phyloP scores from a whole-genome alignment of 2,888 invertebrate species.

The Priocnemis perturbator region DNA sequence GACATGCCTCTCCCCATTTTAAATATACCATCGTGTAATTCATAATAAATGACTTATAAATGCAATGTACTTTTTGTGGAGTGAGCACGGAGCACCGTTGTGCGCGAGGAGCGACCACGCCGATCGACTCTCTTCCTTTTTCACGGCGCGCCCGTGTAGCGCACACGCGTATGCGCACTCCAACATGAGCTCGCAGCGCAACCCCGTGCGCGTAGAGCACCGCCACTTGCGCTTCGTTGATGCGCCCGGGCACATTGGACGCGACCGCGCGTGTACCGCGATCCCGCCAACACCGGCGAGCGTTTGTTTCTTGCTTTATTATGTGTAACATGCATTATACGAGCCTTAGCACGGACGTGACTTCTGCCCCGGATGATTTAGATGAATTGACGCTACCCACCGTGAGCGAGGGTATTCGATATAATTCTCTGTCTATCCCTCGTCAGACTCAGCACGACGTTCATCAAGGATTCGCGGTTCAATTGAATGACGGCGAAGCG shows the following conservation, averaged over 20 bases:
- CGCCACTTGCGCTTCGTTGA: conserved; percentile 34
- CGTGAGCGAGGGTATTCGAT: conserved; percentile 20
- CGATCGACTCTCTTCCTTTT: conserved; percentile 22
- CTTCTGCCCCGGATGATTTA: conserved; percentile 59
- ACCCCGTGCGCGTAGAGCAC: conserved; percentile 6
- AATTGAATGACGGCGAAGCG: conserved; percentile 8
- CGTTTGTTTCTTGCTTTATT: conserved; percentile 60
- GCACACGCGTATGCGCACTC: conserved; percentile 21
- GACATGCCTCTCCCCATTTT: conserved; percentile 72
- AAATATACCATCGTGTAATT: conserved; percentile 75
- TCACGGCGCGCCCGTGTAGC: conserved; percentile 9
- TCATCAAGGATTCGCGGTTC: conserved; percentile 46
- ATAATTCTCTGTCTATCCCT: conserved; percentile 5
- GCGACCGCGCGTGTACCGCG: conserved; percentile 41
- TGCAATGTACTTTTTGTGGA: conserved; percentile 69
- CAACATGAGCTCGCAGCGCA: background rate
- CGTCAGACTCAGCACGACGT: background rate
- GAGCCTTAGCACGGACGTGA: conserved; percentile 37
- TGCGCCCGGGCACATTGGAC: no score
- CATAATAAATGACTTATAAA: conserved; percentile 75
- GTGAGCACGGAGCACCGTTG: conserved; percentile 55
- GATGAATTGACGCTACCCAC: conserved; percentile 58
- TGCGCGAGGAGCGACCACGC: conserved; percentile 49
- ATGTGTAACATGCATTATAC: conserved; percentile 57
- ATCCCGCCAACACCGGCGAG: conserved; percentile 40